phyloP scores from a whole-genome alignment of 2,888 invertebrate species.

The Xestia c-nigrum region DNA sequence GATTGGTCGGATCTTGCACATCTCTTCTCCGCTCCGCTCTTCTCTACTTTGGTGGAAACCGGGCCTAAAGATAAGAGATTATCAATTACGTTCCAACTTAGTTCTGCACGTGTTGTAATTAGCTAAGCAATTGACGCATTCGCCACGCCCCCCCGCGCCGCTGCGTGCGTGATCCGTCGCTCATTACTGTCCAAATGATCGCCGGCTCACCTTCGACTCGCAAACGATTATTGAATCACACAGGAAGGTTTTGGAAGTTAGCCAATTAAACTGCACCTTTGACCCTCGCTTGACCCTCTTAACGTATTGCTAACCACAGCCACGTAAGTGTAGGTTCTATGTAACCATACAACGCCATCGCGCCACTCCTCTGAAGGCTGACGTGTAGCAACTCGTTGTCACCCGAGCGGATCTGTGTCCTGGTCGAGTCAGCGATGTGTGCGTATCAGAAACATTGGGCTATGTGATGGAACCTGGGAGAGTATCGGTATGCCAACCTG shows the following conservation, averaged over 20 bases:
- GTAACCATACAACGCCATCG: not conserved
- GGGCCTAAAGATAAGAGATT: not conserved
- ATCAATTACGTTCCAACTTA: slow-evolving; percentile 13
- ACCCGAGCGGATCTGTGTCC: not conserved
- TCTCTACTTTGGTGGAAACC: too few relatives aligned
- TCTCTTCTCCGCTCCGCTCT: too few relatives aligned
- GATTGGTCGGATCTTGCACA: too few relatives aligned
- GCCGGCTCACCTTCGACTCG: slow-evolving; percentile 32
- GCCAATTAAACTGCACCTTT: slow-evolving; percentile 12
- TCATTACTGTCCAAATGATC: slow-evolving; percentile 9
- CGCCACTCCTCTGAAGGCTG: not conserved
- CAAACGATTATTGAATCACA: not conserved
- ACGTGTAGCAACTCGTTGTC: not conserved
- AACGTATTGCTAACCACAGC: not conserved
- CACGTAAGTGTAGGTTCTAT: not conserved
- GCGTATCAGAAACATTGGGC: not conserved
- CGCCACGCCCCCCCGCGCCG: not conserved
- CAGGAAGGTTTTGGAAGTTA: slow-evolving; percentile 17
- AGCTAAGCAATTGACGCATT: slow-evolving; percentile 27
- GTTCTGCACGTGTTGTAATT: slow-evolving; percentile 54
- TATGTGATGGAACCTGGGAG: not conserved
- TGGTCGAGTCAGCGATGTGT: not conserved
- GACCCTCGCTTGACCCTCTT: slow-evolving; percentile 27
- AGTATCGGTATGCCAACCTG: not conserved
- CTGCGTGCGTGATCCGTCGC: not conserved